Conservation (phyloP, 1,140 invertebrate genomes). For the Hycleus phaleratus region DNA sequence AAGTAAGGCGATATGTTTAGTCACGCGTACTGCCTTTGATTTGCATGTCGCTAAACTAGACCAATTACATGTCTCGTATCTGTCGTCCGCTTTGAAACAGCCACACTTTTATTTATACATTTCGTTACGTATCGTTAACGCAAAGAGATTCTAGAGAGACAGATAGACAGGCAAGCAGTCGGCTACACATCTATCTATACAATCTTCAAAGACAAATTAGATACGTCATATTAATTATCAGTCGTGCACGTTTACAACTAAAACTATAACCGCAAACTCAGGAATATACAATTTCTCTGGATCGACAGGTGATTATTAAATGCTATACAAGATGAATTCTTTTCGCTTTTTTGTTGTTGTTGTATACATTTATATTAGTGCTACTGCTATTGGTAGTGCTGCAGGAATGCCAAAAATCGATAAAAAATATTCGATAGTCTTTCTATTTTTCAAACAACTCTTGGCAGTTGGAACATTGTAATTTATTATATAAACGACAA, state of each 20-base stretch:
- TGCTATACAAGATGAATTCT: too few relatives aligned
- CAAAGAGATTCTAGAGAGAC: conserved; percentile 8
- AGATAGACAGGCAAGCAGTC: background rate
- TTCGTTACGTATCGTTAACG: conserved; percentile 28
- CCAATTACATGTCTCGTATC: conserved; percentile 32
- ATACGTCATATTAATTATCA: conserved; percentile 13
- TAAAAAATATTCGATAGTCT: too few relatives aligned
- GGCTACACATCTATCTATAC: background rate
- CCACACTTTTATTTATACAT: conserved; percentile 30
- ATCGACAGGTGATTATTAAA: too few relatives aligned
- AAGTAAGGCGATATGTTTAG: conserved; percentile 34
- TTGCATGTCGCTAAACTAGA: conserved; percentile 36
- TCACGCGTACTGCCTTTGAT: conserved; percentile 31
- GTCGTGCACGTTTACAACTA: too few relatives aligned
- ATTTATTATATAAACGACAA: conserved; percentile 32
- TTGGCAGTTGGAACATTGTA: conserved; percentile 17
- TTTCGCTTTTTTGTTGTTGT: too few relatives aligned
- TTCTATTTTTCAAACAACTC: background rate
- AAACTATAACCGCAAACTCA: too few relatives aligned
- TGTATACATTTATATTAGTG: too few relatives aligned
- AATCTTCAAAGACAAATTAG: conserved; percentile 14
- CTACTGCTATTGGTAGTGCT: too few relatives aligned
- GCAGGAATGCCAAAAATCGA: too few relatives aligned
- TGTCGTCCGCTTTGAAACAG: conserved; percentile 28
- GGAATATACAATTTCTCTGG: too few relatives aligned